These are phyloP conservation scores for Okamejei kenojei DNA, from an alignment of 2,797 vertebrate species.

Conservation along the genomic window DNA sequence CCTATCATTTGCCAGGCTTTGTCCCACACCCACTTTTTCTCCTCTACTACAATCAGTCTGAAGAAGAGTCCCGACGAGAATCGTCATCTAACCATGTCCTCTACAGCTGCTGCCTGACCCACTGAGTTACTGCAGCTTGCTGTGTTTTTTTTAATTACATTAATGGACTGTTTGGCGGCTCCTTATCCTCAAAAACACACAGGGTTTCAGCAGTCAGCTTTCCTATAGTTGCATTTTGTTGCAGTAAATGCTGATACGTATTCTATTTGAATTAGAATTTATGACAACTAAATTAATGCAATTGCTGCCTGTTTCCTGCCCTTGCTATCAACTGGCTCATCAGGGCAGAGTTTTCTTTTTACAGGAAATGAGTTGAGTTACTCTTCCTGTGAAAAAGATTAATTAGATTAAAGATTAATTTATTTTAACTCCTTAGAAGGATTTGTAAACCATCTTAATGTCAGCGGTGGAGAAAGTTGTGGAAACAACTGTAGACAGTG, in stretches of 20 bases:
- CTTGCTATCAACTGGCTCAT: background rate
- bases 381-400: constrained; percentile 2
- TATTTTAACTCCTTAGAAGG: background rate
- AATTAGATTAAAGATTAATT: background rate
- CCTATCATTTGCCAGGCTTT: too few species aligned
- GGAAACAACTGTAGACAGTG: too few species aligned
- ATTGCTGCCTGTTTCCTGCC: background rate
- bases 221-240: background rate
- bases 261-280: too few species aligned
- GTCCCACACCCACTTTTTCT: too few species aligned
- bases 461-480: too few species aligned
- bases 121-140: too few species aligned
- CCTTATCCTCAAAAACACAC: background rate
- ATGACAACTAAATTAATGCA: background rate
- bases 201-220: background rate
- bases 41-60: too few species aligned
- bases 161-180: background rate
- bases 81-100: too few species aligned
- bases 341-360: background rate
- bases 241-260: background rate
- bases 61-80: too few species aligned
- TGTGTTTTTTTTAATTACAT: background rate
- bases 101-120: too few species aligned
- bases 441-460: too few species aligned
- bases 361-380: background rate